Conservation (phyloP, 2,888 invertebrate genomes). For the Aphidius colemani region DNA sequence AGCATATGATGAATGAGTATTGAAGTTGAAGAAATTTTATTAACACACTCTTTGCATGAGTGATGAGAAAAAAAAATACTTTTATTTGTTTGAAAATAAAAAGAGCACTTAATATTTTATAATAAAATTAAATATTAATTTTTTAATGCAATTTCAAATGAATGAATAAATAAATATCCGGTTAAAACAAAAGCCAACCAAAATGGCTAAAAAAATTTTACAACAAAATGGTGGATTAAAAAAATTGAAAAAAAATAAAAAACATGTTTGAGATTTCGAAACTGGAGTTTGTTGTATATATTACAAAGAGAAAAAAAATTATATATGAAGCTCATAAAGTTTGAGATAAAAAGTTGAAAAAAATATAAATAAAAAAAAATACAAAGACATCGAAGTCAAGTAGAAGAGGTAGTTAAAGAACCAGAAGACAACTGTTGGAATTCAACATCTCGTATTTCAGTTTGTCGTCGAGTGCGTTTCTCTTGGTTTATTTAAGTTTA, state of each 20-base stretch:
- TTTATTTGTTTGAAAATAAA: too few species aligned
- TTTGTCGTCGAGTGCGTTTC: slow-evolving; percentile 32
- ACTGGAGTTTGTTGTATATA: too few species aligned
- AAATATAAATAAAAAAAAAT: not conserved
- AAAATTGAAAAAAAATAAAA: too few species aligned
- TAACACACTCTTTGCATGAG: too few species aligned
- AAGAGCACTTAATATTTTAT: too few species aligned
- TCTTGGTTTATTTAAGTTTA: slow-evolving; percentile 23
- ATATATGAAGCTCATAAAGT: slow-evolving; percentile 1
- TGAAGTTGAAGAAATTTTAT: not conserved
- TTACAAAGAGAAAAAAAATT: not conserved
- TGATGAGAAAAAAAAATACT: too few species aligned
- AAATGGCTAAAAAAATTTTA: slow-evolving; percentile 1
- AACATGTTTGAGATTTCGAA: too few species aligned
- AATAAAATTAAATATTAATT: too few species aligned
- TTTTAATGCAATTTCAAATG: too few species aligned
- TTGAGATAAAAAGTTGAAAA: slow-evolving; percentile 15
- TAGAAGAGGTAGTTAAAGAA: slow-evolving; percentile 12
- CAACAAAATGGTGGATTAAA: too few species aligned
- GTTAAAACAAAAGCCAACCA: too few species aligned
- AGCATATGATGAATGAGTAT: not conserved
- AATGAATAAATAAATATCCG: too few species aligned
- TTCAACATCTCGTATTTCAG: slow-evolving; percentile 36
- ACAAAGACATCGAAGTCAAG: slow-evolving; percentile 13
- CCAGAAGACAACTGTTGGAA: slow-evolving; percentile 24